phyloP scores from a whole-genome alignment of 92 coral and sea anemone species.

The Chrysogorgia sp. region DNA sequence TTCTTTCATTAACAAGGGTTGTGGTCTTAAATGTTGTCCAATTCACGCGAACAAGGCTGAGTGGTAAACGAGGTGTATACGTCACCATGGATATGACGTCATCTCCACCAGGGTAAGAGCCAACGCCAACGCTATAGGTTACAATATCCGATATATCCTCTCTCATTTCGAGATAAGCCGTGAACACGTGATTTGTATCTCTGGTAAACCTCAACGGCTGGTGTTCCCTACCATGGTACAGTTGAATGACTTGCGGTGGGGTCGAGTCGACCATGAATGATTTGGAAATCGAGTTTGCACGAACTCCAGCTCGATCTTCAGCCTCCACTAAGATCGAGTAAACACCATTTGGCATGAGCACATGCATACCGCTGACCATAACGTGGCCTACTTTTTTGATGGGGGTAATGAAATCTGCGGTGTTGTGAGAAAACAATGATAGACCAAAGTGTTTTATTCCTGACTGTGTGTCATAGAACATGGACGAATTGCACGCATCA shows the following conservation, averaged over 20 bases:
- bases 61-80: slow-evolving; percentile 41
- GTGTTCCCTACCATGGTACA: slow-evolving; percentile 73
- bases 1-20: slow-evolving; percentile 67
- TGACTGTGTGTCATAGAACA: slow-evolving; percentile 82
- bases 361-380: slow-evolving; percentile 72
- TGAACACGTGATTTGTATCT: slow-evolving; percentile 46
- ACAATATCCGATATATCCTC: slow-evolving; percentile 79
- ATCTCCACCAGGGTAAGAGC: slow-evolving; percentile 86
- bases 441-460: slow-evolving; percentile 78
- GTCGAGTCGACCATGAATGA: slow-evolving; percentile 81
- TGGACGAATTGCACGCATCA: slow-evolving; percentile 23
- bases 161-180: slow-evolving; percentile 72
- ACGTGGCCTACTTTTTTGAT: slow-evolving; percentile 72
- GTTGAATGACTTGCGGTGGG: slow-evolving; percentile 65
- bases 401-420: slow-evolving; percentile 55
- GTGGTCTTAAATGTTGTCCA: slow-evolving; percentile 69
- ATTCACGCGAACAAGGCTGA: slow-evolving; percentile 66
- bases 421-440: slow-evolving; percentile 71
- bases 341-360: slow-evolving; percentile 78
- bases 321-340: slow-evolving; percentile 89
- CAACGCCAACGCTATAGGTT: slow-evolving; percentile 78
- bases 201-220: slow-evolving; percentile 48
- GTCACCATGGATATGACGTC: slow-evolving; percentile 64
- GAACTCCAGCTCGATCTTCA: slow-evolving; percentile 80
- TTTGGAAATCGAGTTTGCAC: slow-evolving; percentile 65